Base-by-base conservation (phyloP, 2,113 vertebrate species). In the Sceloporus undulatus region DNA sequence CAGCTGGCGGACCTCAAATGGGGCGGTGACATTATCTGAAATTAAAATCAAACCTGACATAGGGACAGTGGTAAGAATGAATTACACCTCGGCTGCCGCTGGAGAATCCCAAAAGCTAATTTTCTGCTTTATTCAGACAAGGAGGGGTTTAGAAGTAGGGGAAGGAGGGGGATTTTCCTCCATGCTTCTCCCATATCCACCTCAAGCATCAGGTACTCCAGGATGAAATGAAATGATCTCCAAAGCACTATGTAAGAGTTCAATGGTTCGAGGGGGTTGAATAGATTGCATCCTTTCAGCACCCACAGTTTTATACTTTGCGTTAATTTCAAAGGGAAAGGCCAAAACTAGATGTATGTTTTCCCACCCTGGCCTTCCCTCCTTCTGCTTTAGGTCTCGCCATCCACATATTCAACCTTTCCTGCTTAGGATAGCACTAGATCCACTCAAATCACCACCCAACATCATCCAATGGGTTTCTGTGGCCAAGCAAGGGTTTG, bases 21-120 rank as follows among this genome's bases (percentile, higher is more conserved):
- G 92, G 83, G 52, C 79, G 91, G 88, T 88, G 95, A 96, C 95
- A 59, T 93, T 97, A 97, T 97, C 97, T 97, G 94, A 97, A 97
- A 96, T 97, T 96, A 96, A 97, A 97, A 97, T 97, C 96, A 6
- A 91, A 92, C 91, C 88, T 96, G 95, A 95, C 94, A 94, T 73
- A 34, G 3, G 87, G 95, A 95, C 91, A 93, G 90, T 93, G 92
- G 94, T 93, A 95, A 93, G 92, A 95, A 94, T 85, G 89, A 87
- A 91, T 73, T 80, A 76, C 86, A 90, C 86, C 88, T 94, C 94
- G 92, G 89, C 83, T 91, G 92, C 82, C 42, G 48, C 89, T 40
- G 91, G 92, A 96, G 95, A 94, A 94, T 93, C 93, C 93, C 68
- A 76, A 48, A 48, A 54, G 82, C 89, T 94, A 93, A 87, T 93